Base-by-base conservation (phyloP, 2,888 invertebrate species). In the Aproaerema taeniolella region DNA sequence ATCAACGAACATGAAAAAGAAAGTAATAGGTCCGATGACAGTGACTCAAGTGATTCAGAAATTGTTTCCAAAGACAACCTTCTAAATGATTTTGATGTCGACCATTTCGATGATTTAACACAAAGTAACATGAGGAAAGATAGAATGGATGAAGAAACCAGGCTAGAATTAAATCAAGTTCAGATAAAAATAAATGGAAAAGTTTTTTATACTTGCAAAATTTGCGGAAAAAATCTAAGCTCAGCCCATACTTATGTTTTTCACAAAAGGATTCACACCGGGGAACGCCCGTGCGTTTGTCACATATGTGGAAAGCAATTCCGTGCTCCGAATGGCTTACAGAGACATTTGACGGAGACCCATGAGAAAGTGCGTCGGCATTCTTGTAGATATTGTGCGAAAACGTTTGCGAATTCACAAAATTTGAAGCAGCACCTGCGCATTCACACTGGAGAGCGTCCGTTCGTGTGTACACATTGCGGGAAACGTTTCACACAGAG, bases 281-380 rank as follows among this genome's bases (percentile, higher is more conserved):
- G 91, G 1, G 91, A 91, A 67, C 78, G 89, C 32, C 90, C 91
- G 1, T 91, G 88, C 65, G 89, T 90, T 42, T 91, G 91, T 56
- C 90, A 91, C 62, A 58, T 90, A 12, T 91, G 91, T 61, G 91
- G 91, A 2, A 90, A 90, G 52, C 89, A 89, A 58, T 91, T 91
- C 68, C 80, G 91, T 13, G 88, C 91, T n/a, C 89, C 89, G 10
- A 88, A 88, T 66, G 91, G 91, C 0, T 67, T 91, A 15, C 87
- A 88, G 31, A 75, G 91, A 1, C 91, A 92, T 56, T 54, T 91
- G 14, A 79, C 87, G 13, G 90, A 91, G 52, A 91, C 91, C 1
- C 91, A 91, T 68, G 88, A 89, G 49, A 85, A 89, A 2, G 77
- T 88, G 2, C 89, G 89, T 46, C 88, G 89, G 10, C 88, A 88